Conservation (phyloP, 2,888 invertebrate genomes). For the Schizaphis graminum region DNA sequence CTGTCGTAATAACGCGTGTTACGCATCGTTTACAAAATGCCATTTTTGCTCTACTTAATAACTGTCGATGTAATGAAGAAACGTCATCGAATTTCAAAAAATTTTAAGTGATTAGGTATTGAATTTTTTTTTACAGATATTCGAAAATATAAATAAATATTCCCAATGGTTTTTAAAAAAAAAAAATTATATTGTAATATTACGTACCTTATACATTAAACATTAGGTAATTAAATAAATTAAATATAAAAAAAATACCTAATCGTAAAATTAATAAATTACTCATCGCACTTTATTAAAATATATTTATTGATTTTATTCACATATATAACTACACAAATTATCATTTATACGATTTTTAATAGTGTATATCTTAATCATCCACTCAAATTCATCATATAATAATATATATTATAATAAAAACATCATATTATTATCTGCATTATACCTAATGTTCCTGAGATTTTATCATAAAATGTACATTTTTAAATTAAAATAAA, state of each 20-base stretch:
- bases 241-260: background rate
- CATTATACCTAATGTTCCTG: too few species aligned
- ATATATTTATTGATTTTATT: background rate
- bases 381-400: background rate
- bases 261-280: background rate
- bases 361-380: background rate
- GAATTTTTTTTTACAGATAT: background rate
- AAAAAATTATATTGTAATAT: background rate
- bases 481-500: background rate
- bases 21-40: background rate
- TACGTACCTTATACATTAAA: background rate
- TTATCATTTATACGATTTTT: background rate
- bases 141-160: background rate
- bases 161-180: background rate
- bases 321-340: background rate
- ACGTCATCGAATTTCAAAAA: slow-evolving; percentile 9
- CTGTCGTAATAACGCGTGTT: background rate
- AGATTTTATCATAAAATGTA: background rate
- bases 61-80: slow-evolving; percentile 7
- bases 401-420: background rate
- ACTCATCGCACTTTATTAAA: background rate
- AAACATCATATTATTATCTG: background rate
- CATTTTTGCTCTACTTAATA: slow-evolving; percentile 20
- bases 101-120: background rate
- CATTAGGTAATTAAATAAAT: background rate